phyloP scores from a whole-genome alignment of 92 coral and sea anemone species.

The Diadumene lineata region DNA sequence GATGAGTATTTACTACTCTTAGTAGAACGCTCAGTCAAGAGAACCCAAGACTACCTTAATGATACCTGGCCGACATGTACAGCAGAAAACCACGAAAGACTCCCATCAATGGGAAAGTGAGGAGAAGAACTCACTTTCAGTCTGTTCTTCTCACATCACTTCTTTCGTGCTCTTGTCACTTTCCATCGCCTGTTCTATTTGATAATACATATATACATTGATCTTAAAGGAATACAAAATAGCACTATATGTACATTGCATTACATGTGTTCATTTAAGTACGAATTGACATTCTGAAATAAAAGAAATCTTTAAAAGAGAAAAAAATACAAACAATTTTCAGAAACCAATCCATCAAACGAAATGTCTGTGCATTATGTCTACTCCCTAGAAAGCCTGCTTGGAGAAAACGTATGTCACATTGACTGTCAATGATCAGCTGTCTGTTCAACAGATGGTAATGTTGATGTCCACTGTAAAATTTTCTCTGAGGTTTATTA shows the following conservation, averaged over 20 bases:
- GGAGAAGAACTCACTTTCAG: too few relatives aligned
- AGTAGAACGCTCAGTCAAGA: conserved; percentile 22
- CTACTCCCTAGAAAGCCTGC: conserved; percentile 38
- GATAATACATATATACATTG: too few relatives aligned
- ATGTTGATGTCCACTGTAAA: conserved; percentile 35
- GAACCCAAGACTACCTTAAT: conserved; percentile 22
- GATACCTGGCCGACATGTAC: conserved; percentile 32
- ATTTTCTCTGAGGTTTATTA: conserved; percentile 15
- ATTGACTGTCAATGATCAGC: conserved; percentile 24
- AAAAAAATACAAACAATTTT: too few relatives aligned
- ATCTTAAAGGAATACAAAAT: too few relatives aligned
- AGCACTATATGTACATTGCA: too few relatives aligned
- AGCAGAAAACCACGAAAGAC: conserved; percentile 13
- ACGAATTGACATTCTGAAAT: too few relatives aligned
- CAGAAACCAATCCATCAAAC: background rate
- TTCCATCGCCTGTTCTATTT: too few relatives aligned
- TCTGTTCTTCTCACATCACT: too few relatives aligned
- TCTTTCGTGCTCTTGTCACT: too few relatives aligned
- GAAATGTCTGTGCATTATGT: conserved; percentile 25
- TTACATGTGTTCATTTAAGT: too few relatives aligned
- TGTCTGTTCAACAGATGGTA: conserved; percentile 21
- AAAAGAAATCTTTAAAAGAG: too few relatives aligned
- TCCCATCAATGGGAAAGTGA: too few relatives aligned
- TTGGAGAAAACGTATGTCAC: conserved; percentile 36
- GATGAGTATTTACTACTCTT: conserved; percentile 32